These are phyloP conservation scores for Leguminivora glycinivorella DNA, from an alignment of 1,140 invertebrate species.

Conservation along the genomic window DNA sequence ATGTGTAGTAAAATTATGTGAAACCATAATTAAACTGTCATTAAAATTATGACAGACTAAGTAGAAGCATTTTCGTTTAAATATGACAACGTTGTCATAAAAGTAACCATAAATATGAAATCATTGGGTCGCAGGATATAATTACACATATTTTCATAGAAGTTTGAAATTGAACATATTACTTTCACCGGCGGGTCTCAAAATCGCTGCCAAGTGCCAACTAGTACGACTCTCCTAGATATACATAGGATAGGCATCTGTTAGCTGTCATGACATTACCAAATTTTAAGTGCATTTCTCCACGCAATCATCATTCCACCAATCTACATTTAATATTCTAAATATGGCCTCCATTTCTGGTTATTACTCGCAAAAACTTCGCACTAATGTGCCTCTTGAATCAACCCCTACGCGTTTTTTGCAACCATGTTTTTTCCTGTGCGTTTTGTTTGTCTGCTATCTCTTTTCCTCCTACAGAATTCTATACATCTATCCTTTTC, in stretches of 20 bases:
- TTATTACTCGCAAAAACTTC: constrained; percentile 69
- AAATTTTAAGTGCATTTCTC: neutral
- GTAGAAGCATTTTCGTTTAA: neutral
- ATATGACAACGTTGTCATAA: constrained; percentile 24
- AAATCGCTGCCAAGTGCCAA: too few species aligned
- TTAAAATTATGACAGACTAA: neutral
- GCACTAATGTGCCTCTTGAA: constrained; percentile 69
- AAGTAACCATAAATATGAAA: constrained; percentile 1
- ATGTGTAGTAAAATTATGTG: constrained; percentile 30
- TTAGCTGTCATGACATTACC: too few species aligned
- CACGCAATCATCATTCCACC: neutral
- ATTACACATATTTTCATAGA: too few species aligned
- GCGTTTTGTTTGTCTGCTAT: constrained; percentile 62
- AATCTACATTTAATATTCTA: constrained; percentile 19
- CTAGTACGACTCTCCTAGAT: too few species aligned
- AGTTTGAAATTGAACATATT: too few species aligned
- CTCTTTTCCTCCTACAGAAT: constrained; percentile 38
- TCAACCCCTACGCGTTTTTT: constrained; percentile 67
- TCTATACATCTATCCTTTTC: constrained; percentile 41
- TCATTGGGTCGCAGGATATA: neutral
- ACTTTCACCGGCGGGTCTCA: too few species aligned
- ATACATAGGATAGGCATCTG: too few species aligned
- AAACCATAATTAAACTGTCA: neutral
- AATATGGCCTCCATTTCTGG: constrained; percentile 39
- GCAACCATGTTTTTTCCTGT: constrained; percentile 72